phyloP scores from a whole-genome alignment of 2,797 vertebrate genomes.

The Micrastur ruficollis region DNA sequence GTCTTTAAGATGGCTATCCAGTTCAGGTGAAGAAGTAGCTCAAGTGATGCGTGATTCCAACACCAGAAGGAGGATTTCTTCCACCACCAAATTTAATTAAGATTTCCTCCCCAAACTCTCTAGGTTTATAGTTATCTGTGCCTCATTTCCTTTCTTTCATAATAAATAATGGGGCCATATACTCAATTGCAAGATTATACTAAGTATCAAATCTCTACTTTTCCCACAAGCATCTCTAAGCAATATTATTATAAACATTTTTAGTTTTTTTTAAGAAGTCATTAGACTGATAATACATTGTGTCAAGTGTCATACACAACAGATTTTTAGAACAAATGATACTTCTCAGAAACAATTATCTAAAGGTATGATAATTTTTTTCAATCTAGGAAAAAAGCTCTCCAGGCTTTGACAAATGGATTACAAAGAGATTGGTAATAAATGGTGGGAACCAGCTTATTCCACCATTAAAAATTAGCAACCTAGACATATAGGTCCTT shows the following conservation, averaged over 20 bases:
- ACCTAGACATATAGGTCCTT: neutral
- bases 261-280: neutral
- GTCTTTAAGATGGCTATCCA: neutral
- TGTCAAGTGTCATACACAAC: neutral
- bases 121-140: neutral
- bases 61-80: neutral
- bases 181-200: neutral
- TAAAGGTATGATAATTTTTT: neutral
- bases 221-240: neutral
- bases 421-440: neutral
- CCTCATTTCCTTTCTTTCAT: neutral
- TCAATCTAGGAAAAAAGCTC: neutral
- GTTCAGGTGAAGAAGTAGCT: neutral
- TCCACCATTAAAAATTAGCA: neutral
- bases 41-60: neutral
- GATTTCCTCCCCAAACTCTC: neutral
- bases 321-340: neutral
- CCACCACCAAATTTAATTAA: neutral
- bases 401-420: neutral
- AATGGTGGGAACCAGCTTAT: neutral
- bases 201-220: neutral
- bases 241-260: neutral
- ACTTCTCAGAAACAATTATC: neutral
- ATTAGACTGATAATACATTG: neutral
- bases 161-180: neutral